Conservation (phyloP, 2,797 vertebrate species). For the Vireo griseus region DNA sequence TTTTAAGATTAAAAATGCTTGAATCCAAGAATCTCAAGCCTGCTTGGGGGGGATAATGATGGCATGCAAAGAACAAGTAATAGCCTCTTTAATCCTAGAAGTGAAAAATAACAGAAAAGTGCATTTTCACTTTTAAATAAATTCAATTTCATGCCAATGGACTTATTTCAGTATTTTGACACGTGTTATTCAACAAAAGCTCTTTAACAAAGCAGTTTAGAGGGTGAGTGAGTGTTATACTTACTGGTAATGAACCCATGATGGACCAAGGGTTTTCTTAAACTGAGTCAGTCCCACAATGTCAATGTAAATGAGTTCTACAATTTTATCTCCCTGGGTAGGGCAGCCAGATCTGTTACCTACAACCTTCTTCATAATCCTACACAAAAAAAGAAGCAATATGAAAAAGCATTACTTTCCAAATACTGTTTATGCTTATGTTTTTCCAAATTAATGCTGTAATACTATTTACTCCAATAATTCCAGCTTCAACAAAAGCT, state of each 20-base stretch:
- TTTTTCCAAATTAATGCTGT: not conserved
- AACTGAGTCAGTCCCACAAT: slow-evolving; percentile 97
- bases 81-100: not conserved
- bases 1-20: not conserved
- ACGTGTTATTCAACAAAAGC: not conserved
- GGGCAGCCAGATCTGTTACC: slow-evolving; percentile 98
- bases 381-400: slow-evolving; percentile 44
- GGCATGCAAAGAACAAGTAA: not conserved
- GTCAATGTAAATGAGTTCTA: slow-evolving; percentile 98
- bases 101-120: not conserved
- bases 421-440: too few species aligned
- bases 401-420: not conserved
- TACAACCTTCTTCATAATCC: slow-evolving; percentile 98
- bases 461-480: not conserved
- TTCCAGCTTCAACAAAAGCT: not conserved
- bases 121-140: not conserved
- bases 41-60: not conserved
- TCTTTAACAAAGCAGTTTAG: not conserved
- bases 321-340: slow-evolving; percentile 93
- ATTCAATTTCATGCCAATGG: not conserved
- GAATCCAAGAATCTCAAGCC: not conserved
- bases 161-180: not conserved
- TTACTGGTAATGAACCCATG: slow-evolving; percentile 99
- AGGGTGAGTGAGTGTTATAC: slow-evolving; percentile 52
- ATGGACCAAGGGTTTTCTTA: slow-evolving; percentile 96